Percentiles rank a stretch among this genome's conserved stretches.
Conservation (phyloP, 2,113 vertebrate species). For the Podarcis muralis region DNA sequence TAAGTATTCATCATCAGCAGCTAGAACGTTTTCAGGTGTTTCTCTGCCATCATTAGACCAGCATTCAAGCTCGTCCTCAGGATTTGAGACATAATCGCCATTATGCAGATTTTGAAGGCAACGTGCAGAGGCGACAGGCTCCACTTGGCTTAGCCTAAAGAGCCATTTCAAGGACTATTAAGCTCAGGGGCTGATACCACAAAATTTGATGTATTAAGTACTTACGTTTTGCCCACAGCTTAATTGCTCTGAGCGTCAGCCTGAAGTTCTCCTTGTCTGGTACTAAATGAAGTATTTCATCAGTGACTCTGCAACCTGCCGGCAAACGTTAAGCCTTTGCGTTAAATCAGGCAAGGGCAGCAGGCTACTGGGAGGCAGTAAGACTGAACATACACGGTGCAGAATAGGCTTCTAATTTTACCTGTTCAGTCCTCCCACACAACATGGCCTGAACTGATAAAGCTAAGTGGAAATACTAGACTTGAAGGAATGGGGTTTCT, state of each 20-base stretch:
- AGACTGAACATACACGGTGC: background rate
- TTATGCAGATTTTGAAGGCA: conserved; percentile 1
- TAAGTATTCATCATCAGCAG: background rate
- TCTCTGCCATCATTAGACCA: background rate
- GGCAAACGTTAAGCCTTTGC: background rate
- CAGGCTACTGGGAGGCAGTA: background rate
- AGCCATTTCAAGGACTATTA: conserved; percentile 34
- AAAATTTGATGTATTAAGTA: conserved; percentile 38
- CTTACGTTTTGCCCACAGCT: conserved; percentile 98
- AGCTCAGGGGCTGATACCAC: background rate
- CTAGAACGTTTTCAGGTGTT: background rate
- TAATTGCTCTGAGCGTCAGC: conserved; percentile 91
- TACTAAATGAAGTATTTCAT: conserved; percentile 96
- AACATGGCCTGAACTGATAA: background rate
- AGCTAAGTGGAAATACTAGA: background rate
- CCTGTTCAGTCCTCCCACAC: background rate
- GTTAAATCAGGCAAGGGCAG: background rate
- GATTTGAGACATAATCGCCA: background rate
- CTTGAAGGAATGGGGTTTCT: too few relatives aligned
- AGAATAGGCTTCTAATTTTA: background rate
- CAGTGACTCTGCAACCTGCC: conserved; percentile 94
- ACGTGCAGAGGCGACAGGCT: background rate
- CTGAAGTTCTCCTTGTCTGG: conserved; percentile 98
- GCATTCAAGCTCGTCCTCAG: background rate
- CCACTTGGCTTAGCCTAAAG: conserved; percentile 18